Evolutionary conservation across 2,113 vertebrate species (phyloP).

Genomic region (Tympanuchus pallidicinctus): DNA sequence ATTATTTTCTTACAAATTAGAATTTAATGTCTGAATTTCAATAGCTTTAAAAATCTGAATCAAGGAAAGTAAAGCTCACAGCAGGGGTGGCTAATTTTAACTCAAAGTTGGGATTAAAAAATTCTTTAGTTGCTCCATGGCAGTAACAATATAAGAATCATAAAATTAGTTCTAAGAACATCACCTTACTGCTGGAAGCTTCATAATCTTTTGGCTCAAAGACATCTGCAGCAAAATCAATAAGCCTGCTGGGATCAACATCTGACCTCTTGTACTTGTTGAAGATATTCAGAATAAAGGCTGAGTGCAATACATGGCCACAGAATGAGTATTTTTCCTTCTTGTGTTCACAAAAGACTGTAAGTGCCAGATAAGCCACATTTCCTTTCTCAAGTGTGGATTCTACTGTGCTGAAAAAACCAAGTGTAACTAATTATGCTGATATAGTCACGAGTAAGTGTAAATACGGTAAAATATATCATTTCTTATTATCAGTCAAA

Average conservation of each 20-base stretch:
- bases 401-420: rapidly evolving
- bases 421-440: not conserved
- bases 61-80: not conserved
- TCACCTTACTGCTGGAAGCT: not conserved
- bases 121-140: not conserved
- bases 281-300: not conserved
- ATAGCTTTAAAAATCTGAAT: not conserved
- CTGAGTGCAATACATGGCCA: not conserved
- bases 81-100: not conserved
- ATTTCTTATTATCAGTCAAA: not conserved
- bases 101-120: not conserved
- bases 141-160: not conserved
- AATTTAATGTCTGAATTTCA: not conserved
- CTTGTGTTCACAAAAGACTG: too few relatives aligned
- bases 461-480: not conserved
- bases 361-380: not conserved
- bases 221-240: not conserved
- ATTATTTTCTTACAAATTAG: not conserved
- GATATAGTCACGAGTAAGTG: too few relatives aligned
- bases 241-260: not conserved
- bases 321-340: not conserved
- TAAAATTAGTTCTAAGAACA: not conserved
- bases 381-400: not conserved
- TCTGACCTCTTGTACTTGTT: not conserved
- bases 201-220: not conserved